These are phyloP conservation scores for Lepidochitona cinerea DNA, from an alignment of 2,888 invertebrate genomes.

Conservation along the genomic window DNA sequence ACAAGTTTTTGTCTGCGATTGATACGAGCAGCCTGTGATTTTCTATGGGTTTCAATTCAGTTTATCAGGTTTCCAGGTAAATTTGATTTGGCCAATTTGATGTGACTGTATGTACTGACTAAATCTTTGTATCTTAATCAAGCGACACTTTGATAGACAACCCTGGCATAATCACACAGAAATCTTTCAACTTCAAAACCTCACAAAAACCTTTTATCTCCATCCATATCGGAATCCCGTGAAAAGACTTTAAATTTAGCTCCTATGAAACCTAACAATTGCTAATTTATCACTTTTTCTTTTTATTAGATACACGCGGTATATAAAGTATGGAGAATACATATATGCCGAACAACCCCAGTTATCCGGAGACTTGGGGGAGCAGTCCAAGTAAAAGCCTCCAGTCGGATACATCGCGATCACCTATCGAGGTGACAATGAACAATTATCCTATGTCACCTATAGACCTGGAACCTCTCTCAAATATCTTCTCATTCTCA, in stretches of 20 bases:
- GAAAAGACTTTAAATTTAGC: not conserved
- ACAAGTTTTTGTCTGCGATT: too few relatives aligned
- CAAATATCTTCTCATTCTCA: slow-evolving; percentile 88
- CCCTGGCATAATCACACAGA: not conserved
- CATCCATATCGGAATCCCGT: not conserved
- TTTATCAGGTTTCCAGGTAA: slow-evolving; percentile 1
- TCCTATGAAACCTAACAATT: not conserved
- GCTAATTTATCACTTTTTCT: not conserved
- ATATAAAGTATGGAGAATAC: slow-evolving; percentile 21
- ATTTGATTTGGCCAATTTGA: slow-evolving; percentile 5
- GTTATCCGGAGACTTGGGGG: slow-evolving; percentile 33
- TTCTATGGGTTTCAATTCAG: not conserved
- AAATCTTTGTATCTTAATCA: not conserved
- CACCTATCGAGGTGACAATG: slow-evolving; percentile 35
- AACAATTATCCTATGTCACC: slow-evolving; percentile 81
- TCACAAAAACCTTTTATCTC: not conserved
- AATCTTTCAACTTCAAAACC: not conserved
- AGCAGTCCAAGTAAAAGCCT: slow-evolving; percentile 22
- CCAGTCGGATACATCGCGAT: slow-evolving; percentile 24
- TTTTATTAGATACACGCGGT: not conserved
- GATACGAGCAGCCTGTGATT: too few relatives aligned
- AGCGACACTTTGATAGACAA: not conserved
- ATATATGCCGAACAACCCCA: slow-evolving; percentile 22
- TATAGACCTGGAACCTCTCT: slow-evolving; percentile 88
- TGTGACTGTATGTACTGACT: not conserved